Evolutionary conservation across 2,888 invertebrate genomes (phyloP), one percentile per base, ranked within the genome.

Genomic region (Fabriciana adippe): DNA sequence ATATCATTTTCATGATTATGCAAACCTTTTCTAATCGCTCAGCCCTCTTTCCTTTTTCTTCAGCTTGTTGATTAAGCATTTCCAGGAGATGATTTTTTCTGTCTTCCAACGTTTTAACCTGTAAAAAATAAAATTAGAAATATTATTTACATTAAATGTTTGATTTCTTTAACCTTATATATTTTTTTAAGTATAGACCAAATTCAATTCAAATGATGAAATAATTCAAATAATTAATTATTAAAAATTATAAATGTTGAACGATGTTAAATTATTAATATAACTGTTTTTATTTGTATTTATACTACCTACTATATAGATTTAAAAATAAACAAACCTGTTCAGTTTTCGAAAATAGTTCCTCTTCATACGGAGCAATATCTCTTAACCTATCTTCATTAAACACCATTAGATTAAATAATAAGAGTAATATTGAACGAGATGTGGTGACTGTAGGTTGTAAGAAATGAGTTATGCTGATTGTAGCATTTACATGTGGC

Each of bases 11-110:
- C 11, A 41, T 41, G 8, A 8, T 41, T 41, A n/a, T 15, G 59
- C 54, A 69, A 79, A 90, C 92, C 85, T 86, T 84, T 69, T 83
- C 85, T 11, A 90, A 68, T 68, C 86, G 82, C n/a, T 84, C 83
- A 14, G 83, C 81, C 5, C 89, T 75, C 66, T 86, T 82, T 0
- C 82, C 89, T 67, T 92, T 92, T 64, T 89, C 88, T 64, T 80
- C 79, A 16, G 89, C 89, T 73, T 87, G 87, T 65, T 85, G 79
- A 77, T 92, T 92, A 0, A 90, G 76, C 84, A 84, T 77, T 72
- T 81, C 83, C 6, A 88, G 63, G 4, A 90, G 72, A 55, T 76
- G 79, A 59, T 86, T 85, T 67, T 87, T 90, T 64, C 74, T 80
- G 13, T 87, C 83, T 72, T 88, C 86, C 47, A 92, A 75, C 21